Base-by-base conservation (phyloP, 2,888 invertebrate species). In the Ceramica pisi region DNA sequence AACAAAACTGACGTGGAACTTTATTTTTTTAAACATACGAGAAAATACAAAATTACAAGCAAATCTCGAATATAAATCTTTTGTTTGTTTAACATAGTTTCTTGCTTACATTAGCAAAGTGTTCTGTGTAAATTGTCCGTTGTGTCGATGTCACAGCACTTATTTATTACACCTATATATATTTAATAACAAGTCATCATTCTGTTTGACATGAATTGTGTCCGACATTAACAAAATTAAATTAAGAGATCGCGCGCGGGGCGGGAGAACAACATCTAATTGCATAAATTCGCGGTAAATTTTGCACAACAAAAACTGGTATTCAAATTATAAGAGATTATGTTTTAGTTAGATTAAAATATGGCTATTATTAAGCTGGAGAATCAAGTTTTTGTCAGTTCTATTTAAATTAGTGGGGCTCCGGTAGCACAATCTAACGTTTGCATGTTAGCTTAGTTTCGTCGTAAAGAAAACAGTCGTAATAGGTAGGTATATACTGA, bases 231-330 rank as follows among this genome's bases (percentile, higher is more conserved):
- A 76, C 62, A 75, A 73, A 81, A 78, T 79, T 66, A 66, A 84
- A 84, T 86, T 84, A 84, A 86, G 80, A 80, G 74, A 79, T 84
- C 69, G 75, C 64, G 56, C 53, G 75, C 38, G 59, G 21, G 71
- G 75, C 73, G 51, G 67, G 38, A 60, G 68, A 72, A 65, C 57
- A 66, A 56, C 70, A 75, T 63, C 69, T 78, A 80, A 84, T 80
- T 82, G 80, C 69, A 86, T 86, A 85, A 82, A 84, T 80, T 82
- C 68, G 65, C 77, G 35, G 75, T 84, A 75, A 84, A 81, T 80
- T 79, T 79, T 70, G 63, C 48, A 16, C 57, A 78, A 79, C 79
- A 74, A 84, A 81, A 84, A 86, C 84, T 74, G 73, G 82, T 86
- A 80, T 80, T 68, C 59, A 84, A 82, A 84, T 82, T 72, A 84